These are phyloP conservation scores for Eurytemora carolleeae DNA, from an alignment of 1,140 invertebrate genomes.

Conservation along the genomic window DNA sequence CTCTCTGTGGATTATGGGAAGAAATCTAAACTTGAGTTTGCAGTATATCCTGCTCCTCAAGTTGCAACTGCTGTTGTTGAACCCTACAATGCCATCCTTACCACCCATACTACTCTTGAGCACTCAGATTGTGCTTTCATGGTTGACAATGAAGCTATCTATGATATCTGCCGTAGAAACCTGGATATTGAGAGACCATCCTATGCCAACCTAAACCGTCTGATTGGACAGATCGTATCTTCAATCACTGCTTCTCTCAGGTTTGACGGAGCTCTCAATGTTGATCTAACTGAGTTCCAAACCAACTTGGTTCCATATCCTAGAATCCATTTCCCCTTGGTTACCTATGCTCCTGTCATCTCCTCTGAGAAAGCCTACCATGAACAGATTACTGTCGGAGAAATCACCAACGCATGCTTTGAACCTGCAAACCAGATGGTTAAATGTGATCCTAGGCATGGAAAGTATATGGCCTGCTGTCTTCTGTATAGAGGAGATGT, in stretches of 20 bases:
- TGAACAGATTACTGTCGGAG: conserved; percentile 31
- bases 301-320: conserved; percentile 48
- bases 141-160: conserved; percentile 67
- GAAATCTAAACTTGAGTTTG: conserved; percentile 69
- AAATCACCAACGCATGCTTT: conserved; percentile 37
- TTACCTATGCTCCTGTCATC: conserved; percentile 41
- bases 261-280: conserved; percentile 48
- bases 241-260: conserved; percentile 37
- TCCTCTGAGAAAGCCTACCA: conserved; percentile 38
- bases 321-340: conserved; percentile 41
- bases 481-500: conserved; percentile 58
- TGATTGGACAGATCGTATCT: conserved; percentile 45
- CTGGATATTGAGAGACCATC: conserved; percentile 50
- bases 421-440: conserved; percentile 45
- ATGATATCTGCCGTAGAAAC: conserved; percentile 49
- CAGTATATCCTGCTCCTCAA: conserved; percentile 71
- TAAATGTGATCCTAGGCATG: conserved; percentile 31
- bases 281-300: conserved; percentile 45
- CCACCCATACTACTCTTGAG: conserved; percentile 56
- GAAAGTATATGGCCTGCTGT: conserved; percentile 51
- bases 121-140: conserved; percentile 59
- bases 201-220: conserved; percentile 56
- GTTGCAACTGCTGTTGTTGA: conserved; percentile 60
- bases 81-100: conserved; percentile 64
- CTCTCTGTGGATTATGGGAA: conserved; percentile 73